These are phyloP conservation scores for Drosophila kuntzei DNA, from an alignment of 2,888 invertebrate genomes.

Conservation along the genomic window DNA sequence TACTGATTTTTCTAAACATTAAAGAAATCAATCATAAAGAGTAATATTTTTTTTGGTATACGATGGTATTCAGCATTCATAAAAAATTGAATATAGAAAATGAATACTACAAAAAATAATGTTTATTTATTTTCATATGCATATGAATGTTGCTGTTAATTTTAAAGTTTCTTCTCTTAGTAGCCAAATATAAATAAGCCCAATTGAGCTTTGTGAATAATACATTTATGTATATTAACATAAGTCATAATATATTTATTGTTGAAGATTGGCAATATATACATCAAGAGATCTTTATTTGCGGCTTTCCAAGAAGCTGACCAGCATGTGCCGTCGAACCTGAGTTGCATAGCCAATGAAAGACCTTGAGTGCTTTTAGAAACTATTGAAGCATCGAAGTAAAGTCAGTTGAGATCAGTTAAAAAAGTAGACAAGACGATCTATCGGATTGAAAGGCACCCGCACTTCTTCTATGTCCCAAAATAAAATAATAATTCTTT, in stretches of 20 bases:
- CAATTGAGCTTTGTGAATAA: neutral
- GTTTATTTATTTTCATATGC: no score
- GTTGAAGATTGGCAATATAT: conserved; percentile 32
- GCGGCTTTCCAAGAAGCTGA: conserved; percentile 15
- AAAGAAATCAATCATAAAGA: no score
- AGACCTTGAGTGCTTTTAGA: conserved; percentile 37
- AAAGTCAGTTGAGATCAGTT: conserved; percentile 11
- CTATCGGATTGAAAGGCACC: conserved; percentile 44
- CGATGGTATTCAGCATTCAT: no score
- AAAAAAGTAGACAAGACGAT: conserved; percentile 21
- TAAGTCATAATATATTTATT: conserved; percentile 22
- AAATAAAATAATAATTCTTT: conserved; percentile 37
- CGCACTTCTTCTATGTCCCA: conserved; percentile 48
- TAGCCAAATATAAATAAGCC: neutral
- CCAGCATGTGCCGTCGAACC: conserved; percentile 43
- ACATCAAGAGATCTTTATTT: conserved; percentile 14
- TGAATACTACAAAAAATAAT: no score
- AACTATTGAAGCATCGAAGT: conserved; percentile 49
- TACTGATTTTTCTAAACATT: no score
- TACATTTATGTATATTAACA: conserved; percentile 6
- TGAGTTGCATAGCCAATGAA: conserved; percentile 50
- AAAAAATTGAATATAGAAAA: no score
- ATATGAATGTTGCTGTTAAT: neutral
- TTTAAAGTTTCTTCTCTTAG: neutral
- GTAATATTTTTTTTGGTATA: no score